A percentile compares a stretch with the other conserved stretches of the same genome.
Conservation (phyloP, 2,797 vertebrate species). For the Neosilurus mollespiculum region DNA sequence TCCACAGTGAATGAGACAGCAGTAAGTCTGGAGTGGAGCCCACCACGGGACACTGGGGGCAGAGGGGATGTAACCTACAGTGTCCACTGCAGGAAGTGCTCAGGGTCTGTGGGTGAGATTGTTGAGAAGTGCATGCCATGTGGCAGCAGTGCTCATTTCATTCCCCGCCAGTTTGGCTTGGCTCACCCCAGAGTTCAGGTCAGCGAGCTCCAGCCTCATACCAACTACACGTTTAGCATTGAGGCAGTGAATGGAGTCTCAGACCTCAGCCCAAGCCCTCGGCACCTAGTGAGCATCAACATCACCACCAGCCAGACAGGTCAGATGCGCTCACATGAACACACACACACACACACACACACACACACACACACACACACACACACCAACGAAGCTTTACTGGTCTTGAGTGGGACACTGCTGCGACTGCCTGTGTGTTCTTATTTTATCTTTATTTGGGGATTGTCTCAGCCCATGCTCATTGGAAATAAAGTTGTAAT, state of each 20-base stretch:
- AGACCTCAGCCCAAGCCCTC: conserved; percentile 86
- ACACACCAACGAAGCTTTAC: neutral
- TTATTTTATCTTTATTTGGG: no score
- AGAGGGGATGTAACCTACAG: conserved; percentile 94
- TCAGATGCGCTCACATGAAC: conserved; percentile 69
- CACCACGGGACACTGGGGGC: conserved; percentile 89
- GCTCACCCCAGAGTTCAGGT: conserved; percentile 85
- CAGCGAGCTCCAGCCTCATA: conserved; percentile 86
- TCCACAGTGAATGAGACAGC: conserved; percentile 94
- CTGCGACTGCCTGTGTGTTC: no score
- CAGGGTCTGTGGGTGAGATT: conserved; percentile 64
- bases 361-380: neutral
- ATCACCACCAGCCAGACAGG: conserved; percentile 92
- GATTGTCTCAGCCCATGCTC: no score
- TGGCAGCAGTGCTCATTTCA: conserved; percentile 87
- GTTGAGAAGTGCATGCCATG: conserved; percentile 82
- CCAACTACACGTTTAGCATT: conserved; percentile 98
- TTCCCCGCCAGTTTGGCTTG: conserved; percentile 86
- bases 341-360: conserved; percentile 3
- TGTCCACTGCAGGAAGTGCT: conserved; percentile 88
- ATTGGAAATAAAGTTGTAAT: no score
- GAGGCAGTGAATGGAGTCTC: conserved; percentile 95
- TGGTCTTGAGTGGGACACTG: no score
- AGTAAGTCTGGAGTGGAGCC: conserved; percentile 93
- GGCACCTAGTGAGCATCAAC: conserved; percentile 85